Conservation (phyloP, 2,888 invertebrate genomes). For the Leucophora obtusa region DNA sequence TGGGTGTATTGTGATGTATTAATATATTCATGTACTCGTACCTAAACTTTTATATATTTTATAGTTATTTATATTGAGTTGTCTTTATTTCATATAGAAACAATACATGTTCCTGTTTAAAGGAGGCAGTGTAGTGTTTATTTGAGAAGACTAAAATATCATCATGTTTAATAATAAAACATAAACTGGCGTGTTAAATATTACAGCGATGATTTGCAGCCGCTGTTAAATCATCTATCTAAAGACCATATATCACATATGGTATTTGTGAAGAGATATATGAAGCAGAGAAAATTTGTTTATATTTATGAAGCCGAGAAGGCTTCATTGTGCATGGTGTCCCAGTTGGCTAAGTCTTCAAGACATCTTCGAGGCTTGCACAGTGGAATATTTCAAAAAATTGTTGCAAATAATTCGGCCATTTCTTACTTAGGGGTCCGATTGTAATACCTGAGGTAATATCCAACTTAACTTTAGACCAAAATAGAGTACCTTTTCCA, state of each 20-base stretch:
- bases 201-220: slow-evolving; percentile 75
- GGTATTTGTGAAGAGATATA: background rate
- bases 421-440: no score
- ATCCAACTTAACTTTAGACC: no score
- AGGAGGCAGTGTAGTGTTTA: background rate
- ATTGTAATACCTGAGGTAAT: no score
- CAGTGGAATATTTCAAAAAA: no score
- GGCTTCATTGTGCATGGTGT: background rate
- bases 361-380: no score
- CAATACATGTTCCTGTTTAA: background rate
- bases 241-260: slow-evolving; percentile 71
- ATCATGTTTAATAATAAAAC: slow-evolving; percentile 59
- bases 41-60: slow-evolving; percentile 7
- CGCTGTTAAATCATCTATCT: slow-evolving; percentile 75
- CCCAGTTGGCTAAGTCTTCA: no score
- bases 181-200: slow-evolving; percentile 60
- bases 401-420: no score
- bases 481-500: no score
- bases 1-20: slow-evolving; percentile 3
- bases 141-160: slow-evolving; percentile 4
- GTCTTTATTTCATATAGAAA: slow-evolving; percentile 12
- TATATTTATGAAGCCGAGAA: background rate
- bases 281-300: background rate
- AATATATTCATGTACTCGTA: slow-evolving; percentile 54
- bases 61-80: slow-evolving; percentile 45